phyloP scores from a whole-genome alignment of 2,888 invertebrate species.

The Smittia aterrima region DNA sequence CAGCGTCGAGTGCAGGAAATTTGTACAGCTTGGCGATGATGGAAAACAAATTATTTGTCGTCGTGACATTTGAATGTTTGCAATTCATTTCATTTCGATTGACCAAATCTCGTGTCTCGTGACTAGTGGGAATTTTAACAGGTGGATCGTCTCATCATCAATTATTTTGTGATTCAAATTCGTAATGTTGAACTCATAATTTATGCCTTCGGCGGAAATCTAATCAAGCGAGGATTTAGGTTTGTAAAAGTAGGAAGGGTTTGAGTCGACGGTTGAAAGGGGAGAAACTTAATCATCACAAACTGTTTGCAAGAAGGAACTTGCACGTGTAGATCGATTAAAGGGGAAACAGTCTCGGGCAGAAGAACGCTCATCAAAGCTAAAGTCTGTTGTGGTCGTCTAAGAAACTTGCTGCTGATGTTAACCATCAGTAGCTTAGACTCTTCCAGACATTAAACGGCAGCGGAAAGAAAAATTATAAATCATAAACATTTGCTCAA shows the following conservation, averaged over 20 bases:
- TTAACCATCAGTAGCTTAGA: neutral
- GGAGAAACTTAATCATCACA: neutral
- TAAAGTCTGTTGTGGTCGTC: neutral
- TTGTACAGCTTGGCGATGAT: neutral
- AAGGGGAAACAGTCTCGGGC: neutral
- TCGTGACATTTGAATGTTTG: constrained; percentile 21
- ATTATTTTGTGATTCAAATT: neutral
- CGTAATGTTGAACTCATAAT: neutral
- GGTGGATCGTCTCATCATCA: constrained; percentile 30
- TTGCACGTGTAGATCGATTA: neutral
- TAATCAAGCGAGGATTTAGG: neutral
- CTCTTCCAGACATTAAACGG: neutral
- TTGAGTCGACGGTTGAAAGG: neutral
- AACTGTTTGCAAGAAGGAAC: neutral
- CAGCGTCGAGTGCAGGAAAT: neutral
- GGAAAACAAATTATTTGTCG: constrained; percentile 23
- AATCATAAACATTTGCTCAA: constrained; percentile 5
- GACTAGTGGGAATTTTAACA: neutral
- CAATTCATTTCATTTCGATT: constrained; percentile 17
- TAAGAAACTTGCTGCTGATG: neutral
- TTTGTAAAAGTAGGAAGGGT: neutral
- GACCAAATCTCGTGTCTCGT: neutral
- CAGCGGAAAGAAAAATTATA: neutral
- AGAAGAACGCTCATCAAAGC: neutral
- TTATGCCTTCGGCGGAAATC: neutral